Evolutionary conservation across 2,888 invertebrate genomes (phyloP).

Genomic region (Noctua janthe): DNA sequence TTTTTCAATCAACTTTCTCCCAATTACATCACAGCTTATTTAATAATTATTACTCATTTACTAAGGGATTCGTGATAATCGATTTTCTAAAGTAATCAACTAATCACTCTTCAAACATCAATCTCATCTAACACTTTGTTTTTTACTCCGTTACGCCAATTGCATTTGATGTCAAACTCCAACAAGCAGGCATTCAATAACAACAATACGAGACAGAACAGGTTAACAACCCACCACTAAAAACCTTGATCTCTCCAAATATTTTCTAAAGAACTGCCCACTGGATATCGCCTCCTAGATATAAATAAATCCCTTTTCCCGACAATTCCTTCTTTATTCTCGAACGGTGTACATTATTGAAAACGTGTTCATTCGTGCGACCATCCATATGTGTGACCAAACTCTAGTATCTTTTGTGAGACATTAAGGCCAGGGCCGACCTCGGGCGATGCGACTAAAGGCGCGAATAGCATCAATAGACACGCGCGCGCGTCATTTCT

Average conservation of each 20-base stretch:
- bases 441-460: background rate
- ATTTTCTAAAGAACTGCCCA: constrained; percentile 20
- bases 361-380: constrained; percentile 74
- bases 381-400: constrained; percentile 62
- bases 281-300: background rate
- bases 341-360: constrained; percentile 66
- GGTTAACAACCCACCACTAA: background rate
- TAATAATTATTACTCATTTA: background rate
- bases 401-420: constrained; percentile 77
- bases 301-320: constrained; percentile 46
- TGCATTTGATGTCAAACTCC: background rate
- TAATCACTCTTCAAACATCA: background rate
- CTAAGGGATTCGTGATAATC: background rate
- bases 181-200: background rate
- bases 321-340: constrained; percentile 53
- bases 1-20: background rate
- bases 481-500: background rate
- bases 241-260: constrained; percentile 8
- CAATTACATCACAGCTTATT: background rate
- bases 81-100: background rate
- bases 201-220: background rate
- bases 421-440: constrained; percentile 69
- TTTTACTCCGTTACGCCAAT: background rate
- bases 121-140: background rate
- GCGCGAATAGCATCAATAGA: background rate